These are phyloP conservation scores for Meiosimyza platycephala DNA, from an alignment of 2,888 invertebrate species.

Conservation along the genomic window DNA sequence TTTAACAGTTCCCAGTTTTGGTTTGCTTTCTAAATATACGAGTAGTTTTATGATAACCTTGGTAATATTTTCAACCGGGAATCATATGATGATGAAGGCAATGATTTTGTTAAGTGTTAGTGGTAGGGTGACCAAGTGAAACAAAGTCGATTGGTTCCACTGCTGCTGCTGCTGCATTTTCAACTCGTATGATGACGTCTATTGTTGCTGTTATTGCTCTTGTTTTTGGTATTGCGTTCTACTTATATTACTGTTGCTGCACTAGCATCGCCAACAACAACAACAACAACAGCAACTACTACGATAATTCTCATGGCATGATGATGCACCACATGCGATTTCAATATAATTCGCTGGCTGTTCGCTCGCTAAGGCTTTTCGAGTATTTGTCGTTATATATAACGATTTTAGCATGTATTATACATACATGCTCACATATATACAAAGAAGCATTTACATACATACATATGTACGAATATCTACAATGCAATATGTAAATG, in stretches of 20 bases:
- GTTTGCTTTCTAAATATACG: no score
- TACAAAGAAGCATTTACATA: neutral
- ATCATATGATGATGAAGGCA: no score
- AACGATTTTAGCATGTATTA: conserved; percentile 21
- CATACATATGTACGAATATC: neutral
- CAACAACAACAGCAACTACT: conserved; percentile 14
- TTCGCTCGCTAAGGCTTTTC: conserved; percentile 23
- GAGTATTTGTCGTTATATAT: conserved; percentile 2
- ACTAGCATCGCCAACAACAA: conserved; percentile 3
- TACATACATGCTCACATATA: neutral
- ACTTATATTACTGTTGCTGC: conserved; percentile 6
- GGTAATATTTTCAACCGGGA: no score
- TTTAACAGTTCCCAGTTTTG: no score
- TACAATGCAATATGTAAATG: neutral
- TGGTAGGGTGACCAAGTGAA: no score
- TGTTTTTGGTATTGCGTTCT: conserved; percentile 4
- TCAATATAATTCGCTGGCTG: conserved; percentile 2
- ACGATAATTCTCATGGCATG: conserved; percentile 15
- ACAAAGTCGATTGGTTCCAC: no score
- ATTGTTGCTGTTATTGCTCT: neutral
- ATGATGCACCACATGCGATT: conserved; percentile 30
- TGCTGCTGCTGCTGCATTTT: no score
- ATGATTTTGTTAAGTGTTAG: no score
- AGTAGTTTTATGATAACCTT: no score
- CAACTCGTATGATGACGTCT: no score